Conservation (phyloP, 2,113 vertebrate genomes). For the Xiphophorus maculatus region DNA sequence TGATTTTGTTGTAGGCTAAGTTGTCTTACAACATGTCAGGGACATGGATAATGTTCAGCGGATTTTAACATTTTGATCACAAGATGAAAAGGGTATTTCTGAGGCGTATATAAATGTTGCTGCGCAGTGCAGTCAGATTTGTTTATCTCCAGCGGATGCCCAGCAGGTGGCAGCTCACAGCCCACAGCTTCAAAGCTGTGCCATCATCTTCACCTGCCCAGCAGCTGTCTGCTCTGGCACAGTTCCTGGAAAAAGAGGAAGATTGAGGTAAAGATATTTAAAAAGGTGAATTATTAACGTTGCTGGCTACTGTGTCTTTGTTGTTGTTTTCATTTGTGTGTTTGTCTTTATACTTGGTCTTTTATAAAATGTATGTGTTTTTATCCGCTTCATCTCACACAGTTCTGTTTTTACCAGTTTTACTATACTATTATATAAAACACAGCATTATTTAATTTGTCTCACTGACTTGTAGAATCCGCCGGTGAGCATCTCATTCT, state of each 20-base stretch:
- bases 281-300: neutral
- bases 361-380: neutral
- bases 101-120: neutral
- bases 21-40: neutral
- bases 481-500: constrained; percentile 61
- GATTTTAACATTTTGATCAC: neutral
- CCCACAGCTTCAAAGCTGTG: constrained; percentile 74
- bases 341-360: neutral
- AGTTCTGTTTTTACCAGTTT: too few species aligned
- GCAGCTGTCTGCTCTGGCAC: constrained; percentile 45
- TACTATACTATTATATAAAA: too few species aligned
- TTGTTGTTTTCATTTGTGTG: neutral
- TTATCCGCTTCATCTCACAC: too few species aligned
- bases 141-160: constrained; percentile 77
- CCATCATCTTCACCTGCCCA: constrained; percentile 71
- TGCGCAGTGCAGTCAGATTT: neutral
- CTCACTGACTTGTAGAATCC: constrained; percentile 70
- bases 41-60: neutral
- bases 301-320: neutral
- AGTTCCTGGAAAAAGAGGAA: constrained; percentile 54
- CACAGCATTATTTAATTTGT: neutral
- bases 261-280: neutral
- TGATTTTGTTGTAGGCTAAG: neutral
- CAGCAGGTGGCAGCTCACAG: constrained; percentile 76
- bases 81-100: neutral